These are phyloP conservation scores for Alouatta palliata DNA, from an alignment of 2,113 vertebrate species.

Conservation along the genomic window DNA sequence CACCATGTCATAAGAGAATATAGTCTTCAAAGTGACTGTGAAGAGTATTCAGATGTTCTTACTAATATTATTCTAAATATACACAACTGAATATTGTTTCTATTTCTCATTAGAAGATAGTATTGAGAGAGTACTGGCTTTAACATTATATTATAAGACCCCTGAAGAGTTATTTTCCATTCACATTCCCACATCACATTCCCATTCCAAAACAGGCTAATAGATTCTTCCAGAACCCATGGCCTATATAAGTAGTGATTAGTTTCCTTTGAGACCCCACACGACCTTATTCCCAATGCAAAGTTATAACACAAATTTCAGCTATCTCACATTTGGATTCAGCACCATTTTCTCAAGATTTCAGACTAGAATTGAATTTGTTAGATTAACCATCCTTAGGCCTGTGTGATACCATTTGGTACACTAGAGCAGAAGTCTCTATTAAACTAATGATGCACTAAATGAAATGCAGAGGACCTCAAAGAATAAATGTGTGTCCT, in stretches of 20 bases:
- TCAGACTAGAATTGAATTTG: background rate
- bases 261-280: background rate
- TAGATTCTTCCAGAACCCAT: background rate
- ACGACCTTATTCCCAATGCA: background rate
- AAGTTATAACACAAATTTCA: background rate
- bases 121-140: background rate
- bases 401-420: background rate
- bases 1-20: background rate
- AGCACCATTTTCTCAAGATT: conserved; percentile 2
- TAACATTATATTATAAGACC: accelerated
- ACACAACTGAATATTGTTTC: background rate
- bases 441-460: conserved; percentile 51
- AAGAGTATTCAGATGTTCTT: background rate
- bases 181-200: background rate
- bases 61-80: background rate
- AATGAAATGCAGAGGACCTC: background rate
- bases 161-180: background rate
- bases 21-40: background rate
- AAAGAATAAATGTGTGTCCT: conserved; percentile 37
- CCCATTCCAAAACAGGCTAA: background rate
- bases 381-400: background rate
- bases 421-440: background rate
- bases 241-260: background rate
- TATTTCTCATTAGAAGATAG: background rate
- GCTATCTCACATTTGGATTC: background rate